Conservation (phyloP, 2,797 vertebrate species). For the Chiroxiphia lanceolata region DNA sequence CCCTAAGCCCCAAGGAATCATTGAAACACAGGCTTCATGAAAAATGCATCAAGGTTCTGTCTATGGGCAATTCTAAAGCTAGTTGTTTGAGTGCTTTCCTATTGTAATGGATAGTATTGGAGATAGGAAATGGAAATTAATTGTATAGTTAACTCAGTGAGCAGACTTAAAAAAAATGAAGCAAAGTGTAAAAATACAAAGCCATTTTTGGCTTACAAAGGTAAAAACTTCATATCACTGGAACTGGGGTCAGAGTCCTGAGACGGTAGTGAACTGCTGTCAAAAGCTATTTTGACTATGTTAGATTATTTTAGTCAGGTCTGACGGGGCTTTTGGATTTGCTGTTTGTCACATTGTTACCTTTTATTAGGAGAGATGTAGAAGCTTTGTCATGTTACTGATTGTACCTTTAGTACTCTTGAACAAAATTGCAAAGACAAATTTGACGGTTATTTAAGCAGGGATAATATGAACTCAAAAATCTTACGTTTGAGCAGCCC, state of each 20-base stretch:
- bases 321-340: slow-evolving; percentile 1
- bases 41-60: background rate
- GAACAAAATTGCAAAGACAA: background rate
- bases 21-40: background rate
- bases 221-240: background rate
- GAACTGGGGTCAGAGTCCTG: background rate
- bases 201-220: background rate
- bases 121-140: background rate
- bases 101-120: background rate
- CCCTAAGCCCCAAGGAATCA: background rate
- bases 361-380: slow-evolving; percentile 7
- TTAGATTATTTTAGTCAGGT: background rate
- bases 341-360: background rate
- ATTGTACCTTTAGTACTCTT: too few species aligned
- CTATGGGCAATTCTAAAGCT: background rate
- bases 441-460: background rate
- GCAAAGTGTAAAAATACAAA: background rate
- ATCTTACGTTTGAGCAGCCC: background rate
- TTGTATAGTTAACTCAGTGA: background rate
- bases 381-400: background rate
- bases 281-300: background rate
- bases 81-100: background rate
- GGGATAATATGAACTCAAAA: background rate
- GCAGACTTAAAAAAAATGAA: background rate
- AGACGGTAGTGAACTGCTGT: background rate